Evolutionary conservation across 2,113 vertebrate genomes (phyloP), one percentile per base, ranked within the genome.

Genomic region (Nerophis ophidion): DNA sequence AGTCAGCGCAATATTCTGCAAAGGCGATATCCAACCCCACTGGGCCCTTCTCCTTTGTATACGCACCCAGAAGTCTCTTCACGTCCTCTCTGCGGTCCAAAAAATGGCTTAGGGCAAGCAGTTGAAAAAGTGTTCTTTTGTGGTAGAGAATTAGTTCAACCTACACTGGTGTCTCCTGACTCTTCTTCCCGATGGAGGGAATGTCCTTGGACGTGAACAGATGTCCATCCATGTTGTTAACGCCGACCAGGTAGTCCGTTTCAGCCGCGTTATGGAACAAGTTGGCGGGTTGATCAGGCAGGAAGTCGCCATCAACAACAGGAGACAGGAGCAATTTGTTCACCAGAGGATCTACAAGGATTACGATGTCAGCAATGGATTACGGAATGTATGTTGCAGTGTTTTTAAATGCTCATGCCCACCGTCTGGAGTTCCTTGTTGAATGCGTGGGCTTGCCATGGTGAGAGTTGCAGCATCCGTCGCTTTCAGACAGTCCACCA

Each of bases 171-270:
- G 17, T 72, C 7, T 61, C 53, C 48, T 66, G 0, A 36, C 11
- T 58, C 42, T 76, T 65, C 40, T 78, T 75, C 70, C 91, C 79
- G 35, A 97, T 3, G 14, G 81, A 87, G 0, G 92, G 91, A 11
- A 95, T 0, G 34, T 97, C 93, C 0, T 90, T 0, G 0, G 65
- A 59, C 0, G 89, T 84, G 13, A 95, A 93, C 1, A 93, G 0
- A 71, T 94, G 91, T 0, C 90, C 93, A 0, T 97, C 94, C 92
- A 95, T 94, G 83, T 92, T 1, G 4, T 97, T 97, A 70, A 84
- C 65, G 3, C 95, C 95, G 0, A 61, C 84, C 0, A 96, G n/a
- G 74, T 93, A 95, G 77, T 95, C 93, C 0, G 93, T 79, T 42
- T 93, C 89, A 0, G 93, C 93, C 0, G 92, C 14, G 0, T 94